Percentiles rank a stretch among this genome's conserved stretches.
Evolutionary conservation across 2,113 vertebrate genomes (phyloP).

Genomic region (Serinus canaria): DNA sequence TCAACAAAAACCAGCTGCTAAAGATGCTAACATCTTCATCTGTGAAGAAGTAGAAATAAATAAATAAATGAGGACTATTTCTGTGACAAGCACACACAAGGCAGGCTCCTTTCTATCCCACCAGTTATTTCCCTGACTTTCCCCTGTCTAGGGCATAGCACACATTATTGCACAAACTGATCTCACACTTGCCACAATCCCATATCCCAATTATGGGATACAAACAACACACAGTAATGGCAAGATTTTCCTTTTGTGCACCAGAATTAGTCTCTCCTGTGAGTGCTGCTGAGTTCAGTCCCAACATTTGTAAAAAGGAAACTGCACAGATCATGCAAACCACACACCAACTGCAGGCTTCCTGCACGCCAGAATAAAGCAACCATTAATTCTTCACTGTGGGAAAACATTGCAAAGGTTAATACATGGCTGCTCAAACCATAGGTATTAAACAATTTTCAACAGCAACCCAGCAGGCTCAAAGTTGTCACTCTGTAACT

Average conservation of each 20-base stretch:
- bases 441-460: not conserved
- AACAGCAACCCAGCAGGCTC: not conserved
- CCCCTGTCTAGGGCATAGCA: not conserved
- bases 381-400: conserved; percentile 25
- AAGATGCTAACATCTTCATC: not conserved
- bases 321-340: not conserved
- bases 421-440: not conserved
- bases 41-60: not conserved
- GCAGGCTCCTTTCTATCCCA: not conserved
- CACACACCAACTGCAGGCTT: not conserved
- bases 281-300: not conserved
- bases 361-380: not conserved
- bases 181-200: not conserved
- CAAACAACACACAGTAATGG: not conserved
- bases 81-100: not conserved
- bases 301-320: not conserved
- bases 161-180: not conserved
- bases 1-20: not conserved
- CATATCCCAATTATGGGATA: not conserved
- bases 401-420: conserved; percentile 7
- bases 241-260: not conserved
- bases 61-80: not conserved
- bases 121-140: not conserved
- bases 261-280: not conserved
- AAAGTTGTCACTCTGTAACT: not conserved